Evolutionary conservation across 2,797 vertebrate species (phyloP).

Genomic region (Ptychobarbus kaznakovi): DNA sequence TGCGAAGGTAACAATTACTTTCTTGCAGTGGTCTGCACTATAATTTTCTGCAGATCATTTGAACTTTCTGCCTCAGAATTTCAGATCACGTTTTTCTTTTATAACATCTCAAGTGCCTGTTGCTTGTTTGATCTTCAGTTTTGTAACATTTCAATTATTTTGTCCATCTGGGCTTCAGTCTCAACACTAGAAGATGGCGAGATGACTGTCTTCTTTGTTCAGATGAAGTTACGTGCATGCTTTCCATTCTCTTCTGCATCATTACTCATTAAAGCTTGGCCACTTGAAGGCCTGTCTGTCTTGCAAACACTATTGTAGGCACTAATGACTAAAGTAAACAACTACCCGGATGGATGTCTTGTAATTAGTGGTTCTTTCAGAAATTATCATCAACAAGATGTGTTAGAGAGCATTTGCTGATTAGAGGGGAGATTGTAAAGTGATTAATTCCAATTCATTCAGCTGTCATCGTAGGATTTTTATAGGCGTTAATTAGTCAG

Average conservation of each 20-base stretch:
- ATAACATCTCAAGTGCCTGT: neutral
- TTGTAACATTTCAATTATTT: conserved; percentile 4
- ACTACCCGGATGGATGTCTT: conserved; percentile 23
- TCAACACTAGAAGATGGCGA: neutral
- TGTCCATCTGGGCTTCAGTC: neutral
- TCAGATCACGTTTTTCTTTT: neutral
- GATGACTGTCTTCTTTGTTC: neutral
- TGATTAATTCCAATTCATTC: conserved; percentile 54
- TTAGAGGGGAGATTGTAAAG: conserved; percentile 45
- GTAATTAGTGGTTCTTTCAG: conserved; percentile 49
- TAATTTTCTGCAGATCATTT: neutral
- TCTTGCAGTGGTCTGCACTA: neutral
- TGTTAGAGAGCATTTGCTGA: conserved; percentile 51
- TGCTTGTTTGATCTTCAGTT: neutral
- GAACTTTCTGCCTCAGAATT: neutral
- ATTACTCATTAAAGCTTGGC: conserved; percentile 6
- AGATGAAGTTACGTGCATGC: conserved; percentile 13
- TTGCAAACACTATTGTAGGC: conserved; percentile 36
- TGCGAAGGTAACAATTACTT: neutral
- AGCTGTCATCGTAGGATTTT: conserved; percentile 43
- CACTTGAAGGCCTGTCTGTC: conserved; percentile 7
- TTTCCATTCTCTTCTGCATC: conserved; percentile 16
- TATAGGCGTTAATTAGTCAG: conserved; percentile 43
- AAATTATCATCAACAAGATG: conserved; percentile 36
- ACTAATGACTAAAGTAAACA: conserved; percentile 51